A percentile compares a stretch with the other conserved stretches of the same genome.
Conservation (phyloP, 2,888 invertebrate genomes). For the Cheilosia vulpina region DNA sequence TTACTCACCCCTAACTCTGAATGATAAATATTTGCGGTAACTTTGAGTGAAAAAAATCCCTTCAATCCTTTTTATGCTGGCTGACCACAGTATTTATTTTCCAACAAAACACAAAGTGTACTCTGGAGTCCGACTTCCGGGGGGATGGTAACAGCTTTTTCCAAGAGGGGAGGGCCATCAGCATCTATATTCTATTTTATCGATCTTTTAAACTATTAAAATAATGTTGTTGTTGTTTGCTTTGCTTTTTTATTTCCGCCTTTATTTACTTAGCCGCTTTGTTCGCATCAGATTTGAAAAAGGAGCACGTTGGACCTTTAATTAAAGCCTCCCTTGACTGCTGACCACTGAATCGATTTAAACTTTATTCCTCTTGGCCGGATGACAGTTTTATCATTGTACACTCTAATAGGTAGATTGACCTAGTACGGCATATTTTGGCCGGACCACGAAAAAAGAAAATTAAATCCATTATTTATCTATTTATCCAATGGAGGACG, state of each 20-base stretch:
- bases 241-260: not conserved
- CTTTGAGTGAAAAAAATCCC: constrained; percentile 54
- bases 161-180: not conserved
- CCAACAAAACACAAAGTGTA: constrained; percentile 49
- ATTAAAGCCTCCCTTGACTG: not conserved
- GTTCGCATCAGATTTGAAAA: not conserved
- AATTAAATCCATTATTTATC: constrained; percentile 69
- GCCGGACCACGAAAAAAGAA: constrained; percentile 24
- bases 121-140: not conserved
- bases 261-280: not conserved
- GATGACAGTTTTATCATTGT: not conserved
- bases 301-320: not conserved
- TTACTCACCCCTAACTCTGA: constrained; percentile 18
- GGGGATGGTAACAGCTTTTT: not conserved
- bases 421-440: not conserved
- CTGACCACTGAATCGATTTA: not conserved
- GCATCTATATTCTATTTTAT: constrained; percentile 22
- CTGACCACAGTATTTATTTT: constrained; percentile 60
- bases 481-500: constrained; percentile 52
- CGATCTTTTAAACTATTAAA: constrained; percentile 5
- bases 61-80: constrained; percentile 58
- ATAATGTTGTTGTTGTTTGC: not conserved
- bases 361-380: not conserved
- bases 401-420: not conserved
- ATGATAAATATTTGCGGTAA: constrained; percentile 69